Conservation (phyloP, 2,797 vertebrate genomes). For the Danio tinwini region DNA sequence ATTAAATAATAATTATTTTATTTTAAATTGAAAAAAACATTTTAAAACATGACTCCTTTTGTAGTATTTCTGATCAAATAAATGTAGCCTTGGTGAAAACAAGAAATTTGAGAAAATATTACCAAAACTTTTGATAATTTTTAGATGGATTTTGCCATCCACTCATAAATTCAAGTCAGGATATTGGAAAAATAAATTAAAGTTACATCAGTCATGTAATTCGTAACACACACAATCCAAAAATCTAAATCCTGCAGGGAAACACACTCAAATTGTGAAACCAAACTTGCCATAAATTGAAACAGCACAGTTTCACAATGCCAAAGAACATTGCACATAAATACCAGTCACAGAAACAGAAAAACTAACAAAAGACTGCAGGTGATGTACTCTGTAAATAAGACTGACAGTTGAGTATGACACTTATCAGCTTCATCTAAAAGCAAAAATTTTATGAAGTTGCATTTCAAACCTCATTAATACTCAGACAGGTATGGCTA, state of each 20-base stretch:
- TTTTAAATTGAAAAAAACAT: too few relatives aligned
- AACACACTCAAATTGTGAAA: not conserved
- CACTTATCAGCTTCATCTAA: not conserved
- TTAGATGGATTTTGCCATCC: not conserved
- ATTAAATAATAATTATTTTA: too few relatives aligned
- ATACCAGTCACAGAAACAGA: conserved; percentile 2
- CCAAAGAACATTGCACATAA: not conserved
- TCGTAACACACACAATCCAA: not conserved
- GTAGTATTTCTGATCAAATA: too few relatives aligned
- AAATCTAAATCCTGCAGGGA: not conserved
- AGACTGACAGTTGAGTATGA: not conserved
- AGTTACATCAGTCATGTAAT: not conserved
- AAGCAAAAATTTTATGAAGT: not conserved
- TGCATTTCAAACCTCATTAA: not conserved
- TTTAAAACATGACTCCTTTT: too few relatives aligned
- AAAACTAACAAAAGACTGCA: conserved; percentile 3
- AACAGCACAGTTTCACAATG: conserved; percentile 21
- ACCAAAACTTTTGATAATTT: too few relatives aligned
- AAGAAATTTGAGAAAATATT: too few relatives aligned
- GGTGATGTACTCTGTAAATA: not conserved
- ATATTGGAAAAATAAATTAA: not conserved
- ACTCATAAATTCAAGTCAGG: not conserved
- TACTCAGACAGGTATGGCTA: conserved; percentile 1
- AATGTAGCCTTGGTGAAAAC: too few relatives aligned
- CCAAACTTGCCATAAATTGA: not conserved